A percentile compares a stretch with the other conserved stretches of the same genome.
These are phyloP conservation scores for Troglohyphantes excavatus DNA, from an alignment of 2,888 invertebrate genomes.

Conservation along the genomic window DNA sequence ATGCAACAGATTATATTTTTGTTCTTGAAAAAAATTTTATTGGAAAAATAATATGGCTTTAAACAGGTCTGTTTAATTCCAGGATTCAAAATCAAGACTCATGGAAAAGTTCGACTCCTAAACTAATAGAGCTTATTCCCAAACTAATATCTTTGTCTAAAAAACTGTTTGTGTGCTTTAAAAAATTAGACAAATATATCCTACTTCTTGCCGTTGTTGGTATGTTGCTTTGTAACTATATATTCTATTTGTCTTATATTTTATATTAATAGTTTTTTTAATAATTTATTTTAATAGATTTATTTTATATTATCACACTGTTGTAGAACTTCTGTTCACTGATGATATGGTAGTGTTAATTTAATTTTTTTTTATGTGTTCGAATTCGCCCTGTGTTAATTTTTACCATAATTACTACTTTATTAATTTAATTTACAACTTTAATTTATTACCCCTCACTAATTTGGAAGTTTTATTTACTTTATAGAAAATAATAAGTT, in stretches of 20 bases:
- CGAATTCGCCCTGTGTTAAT: no score
- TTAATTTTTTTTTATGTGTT: no score
- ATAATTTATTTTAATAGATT: not conserved
- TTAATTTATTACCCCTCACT: no score
- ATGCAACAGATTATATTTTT: not conserved
- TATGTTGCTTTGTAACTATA: not conserved
- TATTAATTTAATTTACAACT: no score
- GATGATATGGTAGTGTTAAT: no score
- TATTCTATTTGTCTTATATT: no score
- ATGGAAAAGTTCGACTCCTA: constrained; percentile 50
- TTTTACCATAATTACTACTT: no score
- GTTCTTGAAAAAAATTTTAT: not conserved
- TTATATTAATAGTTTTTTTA: not conserved
- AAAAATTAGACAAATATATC: constrained; percentile 52
- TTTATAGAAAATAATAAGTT: no score
- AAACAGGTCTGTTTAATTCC: not conserved
- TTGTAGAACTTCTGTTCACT: not conserved
- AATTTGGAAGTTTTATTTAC: no score
- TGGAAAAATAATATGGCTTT: no score
- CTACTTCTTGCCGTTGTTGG: constrained; percentile 48
- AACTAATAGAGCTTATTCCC: constrained; percentile 59
- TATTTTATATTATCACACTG: not conserved
- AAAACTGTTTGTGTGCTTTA: constrained; percentile 59
- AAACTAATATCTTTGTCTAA: constrained; percentile 47
- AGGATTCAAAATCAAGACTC: constrained; percentile 69